Evolutionary conservation across 2,888 invertebrate genomes (phyloP), one percentile per base, ranked within the genome.

Genomic region (Lamproptera curius): DNA sequence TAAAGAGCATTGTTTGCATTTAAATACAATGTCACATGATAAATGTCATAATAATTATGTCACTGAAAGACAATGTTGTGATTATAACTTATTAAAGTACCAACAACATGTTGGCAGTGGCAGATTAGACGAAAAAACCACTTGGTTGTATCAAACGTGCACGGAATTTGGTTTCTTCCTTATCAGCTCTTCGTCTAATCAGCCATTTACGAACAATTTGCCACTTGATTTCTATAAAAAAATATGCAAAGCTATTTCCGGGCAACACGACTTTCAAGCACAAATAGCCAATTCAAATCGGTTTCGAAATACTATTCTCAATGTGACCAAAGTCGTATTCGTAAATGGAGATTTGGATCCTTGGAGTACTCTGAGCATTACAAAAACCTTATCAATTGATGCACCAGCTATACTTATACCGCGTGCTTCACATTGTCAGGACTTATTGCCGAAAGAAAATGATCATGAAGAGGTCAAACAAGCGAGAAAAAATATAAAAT

Each of bases 121-220:
- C 8, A n/a, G n/a, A n/a, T n/a, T n/a, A n/a, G n/a, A n/a, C n/a
- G n/a, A n/a, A n/a, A n/a, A n/a, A n/a, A n/a, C n/a, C n/a, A n/a
- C n/a, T n/a, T 94, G 94, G 94, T 79, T 76, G 0, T 93, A 93
- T 66, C 94, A 94, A 73, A 93, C 92, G 0, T 95, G 95, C 71
- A 92, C 91, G 2, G 94, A 95, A 74, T 94, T 92, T 63, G 93
- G 94, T 17, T 94, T 91, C 65, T 94, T 88, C 66, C 93, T 92
- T 68, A 91, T 91, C 0, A 89, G 92, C 0, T 88, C 88, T 52
- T 89, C 89, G 0, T 61, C 73, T 2, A 70, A 81, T 1, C 89
- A 91, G 13, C 90, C 92, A 0, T 94, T 93, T 68, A 89, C 89
- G 1, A 67, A 77, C 16, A 76, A 81, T 15, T 62, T 89, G 45